phyloP scores from a whole-genome alignment of 2,797 vertebrate species.

The Myotis pilosus region DNA sequence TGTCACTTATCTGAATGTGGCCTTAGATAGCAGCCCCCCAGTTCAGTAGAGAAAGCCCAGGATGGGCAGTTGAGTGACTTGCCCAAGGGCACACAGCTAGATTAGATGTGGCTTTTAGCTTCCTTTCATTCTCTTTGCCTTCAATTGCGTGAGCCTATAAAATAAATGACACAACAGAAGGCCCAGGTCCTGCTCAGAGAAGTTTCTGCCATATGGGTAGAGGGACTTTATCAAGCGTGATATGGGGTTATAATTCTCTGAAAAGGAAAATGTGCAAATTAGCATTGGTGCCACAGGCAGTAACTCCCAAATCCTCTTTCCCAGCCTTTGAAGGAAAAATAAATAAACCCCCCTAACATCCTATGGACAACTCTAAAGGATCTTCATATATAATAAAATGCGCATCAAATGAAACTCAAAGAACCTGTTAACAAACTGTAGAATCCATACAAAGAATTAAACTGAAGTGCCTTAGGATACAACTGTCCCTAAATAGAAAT shows the following conservation, averaged over 20 bases:
- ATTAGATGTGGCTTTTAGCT: neutral
- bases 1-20: neutral
- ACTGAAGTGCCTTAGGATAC: constrained; percentile 48
- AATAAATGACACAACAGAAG: constrained; percentile 22
- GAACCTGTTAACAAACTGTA: constrained; percentile 24
- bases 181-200: neutral
- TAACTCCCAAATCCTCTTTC: constrained; percentile 61
- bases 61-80: neutral
- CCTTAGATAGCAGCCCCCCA: neutral
- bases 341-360: constrained; percentile 41
- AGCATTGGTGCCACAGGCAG: constrained; percentile 40
- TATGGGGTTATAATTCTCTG: constrained; percentile 58
- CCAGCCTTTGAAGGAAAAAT: constrained; percentile 58
- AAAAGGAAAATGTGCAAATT: constrained; percentile 70
- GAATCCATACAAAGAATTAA: constrained; percentile 48
- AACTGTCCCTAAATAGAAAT: constrained; percentile 63
- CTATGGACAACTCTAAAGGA: constrained; percentile 32
- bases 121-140: constrained; percentile 33
- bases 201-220: neutral
- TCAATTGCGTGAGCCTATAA: constrained; percentile 32
- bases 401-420: constrained; percentile 52
- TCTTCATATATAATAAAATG: constrained; percentile 62
- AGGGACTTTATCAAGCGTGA: constrained; percentile 11
- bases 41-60: neutral
- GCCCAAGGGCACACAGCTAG: constrained; percentile 6